Evolutionary conservation across 92 coral and sea anemone species (phyloP).

Genomic region (Nematostella vectensis): DNA sequence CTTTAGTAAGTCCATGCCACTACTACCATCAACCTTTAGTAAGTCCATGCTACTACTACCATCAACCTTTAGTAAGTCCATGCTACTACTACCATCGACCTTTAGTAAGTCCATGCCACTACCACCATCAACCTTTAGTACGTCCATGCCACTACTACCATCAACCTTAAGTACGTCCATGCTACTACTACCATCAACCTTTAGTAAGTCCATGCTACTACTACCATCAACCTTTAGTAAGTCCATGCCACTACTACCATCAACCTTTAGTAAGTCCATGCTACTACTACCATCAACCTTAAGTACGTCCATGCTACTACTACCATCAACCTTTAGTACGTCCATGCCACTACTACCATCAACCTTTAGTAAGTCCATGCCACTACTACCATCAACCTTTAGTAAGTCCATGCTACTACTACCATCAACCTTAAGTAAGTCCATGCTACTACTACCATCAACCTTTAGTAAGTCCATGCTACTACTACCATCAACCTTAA

Average conservation of each 20-base stretch:
- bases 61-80: too few species aligned
- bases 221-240: slow-evolving; percentile 7
- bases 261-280: background rate
- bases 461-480: slow-evolving; percentile 21
- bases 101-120: slow-evolving; percentile 68
- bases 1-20: background rate
- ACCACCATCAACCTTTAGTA: slow-evolving; percentile 39
- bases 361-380: too few species aligned
- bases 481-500: slow-evolving; percentile 3
- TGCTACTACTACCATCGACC: too few species aligned
- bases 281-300: too few species aligned
- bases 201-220: slow-evolving; percentile 10
- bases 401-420: slow-evolving; percentile 36
- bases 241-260: background rate
- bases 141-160: slow-evolving; percentile 43
- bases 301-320: too few species aligned
- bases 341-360: too few species aligned
- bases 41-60: too few species aligned
- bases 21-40: too few species aligned
- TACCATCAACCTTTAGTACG: too few species aligned
- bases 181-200: slow-evolving; percentile 78
- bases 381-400: slow-evolving; percentile 46
- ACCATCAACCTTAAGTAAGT: slow-evolving; percentile 44
- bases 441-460: slow-evolving; percentile 80
- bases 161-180: slow-evolving; percentile 40